phyloP scores from a whole-genome alignment of 2,797 vertebrate species.

The Ambastaia sidthimunki region DNA sequence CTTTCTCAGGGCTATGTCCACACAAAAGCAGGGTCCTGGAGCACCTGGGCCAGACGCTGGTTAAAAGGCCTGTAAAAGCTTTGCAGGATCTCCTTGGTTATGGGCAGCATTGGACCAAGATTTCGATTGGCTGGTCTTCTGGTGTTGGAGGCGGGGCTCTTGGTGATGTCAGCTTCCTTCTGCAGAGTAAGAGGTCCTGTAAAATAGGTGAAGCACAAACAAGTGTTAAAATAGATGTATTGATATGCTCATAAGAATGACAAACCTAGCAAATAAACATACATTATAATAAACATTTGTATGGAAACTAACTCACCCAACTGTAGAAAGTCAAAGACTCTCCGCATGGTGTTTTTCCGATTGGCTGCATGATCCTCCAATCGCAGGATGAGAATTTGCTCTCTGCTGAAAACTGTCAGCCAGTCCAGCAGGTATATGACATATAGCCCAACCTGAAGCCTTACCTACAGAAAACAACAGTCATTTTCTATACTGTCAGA shows the following conservation, averaged over 20 bases:
- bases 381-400: constrained; percentile 89
- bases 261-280: neutral
- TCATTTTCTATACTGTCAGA: neutral
- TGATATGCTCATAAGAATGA: neutral
- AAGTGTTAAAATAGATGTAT: neutral
- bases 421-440: constrained; percentile 92
- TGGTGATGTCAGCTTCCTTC: constrained; percentile 82
- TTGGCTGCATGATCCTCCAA: constrained; percentile 91
- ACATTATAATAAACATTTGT: neutral
- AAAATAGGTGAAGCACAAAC: neutral
- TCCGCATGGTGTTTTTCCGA: constrained; percentile 83
- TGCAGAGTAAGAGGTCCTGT: constrained; percentile 84
- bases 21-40: constrained; percentile 83
- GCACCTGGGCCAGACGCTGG: constrained; percentile 81
- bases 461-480: constrained; percentile 76
- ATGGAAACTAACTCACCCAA: constrained; percentile 75
- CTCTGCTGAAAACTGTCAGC: constrained; percentile 85
- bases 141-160: constrained; percentile 85
- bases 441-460: constrained; percentile 90
- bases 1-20: constrained; percentile 73
- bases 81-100: constrained; percentile 83
- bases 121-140: constrained; percentile 84
- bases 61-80: constrained; percentile 92
- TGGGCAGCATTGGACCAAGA: constrained; percentile 89
- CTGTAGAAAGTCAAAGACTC: constrained; percentile 87